A percentile compares a stretch with the other conserved stretches of the same genome.
phyloP scores from a whole-genome alignment of 2,797 vertebrate genomes.

The Myioborus miniatus region DNA sequence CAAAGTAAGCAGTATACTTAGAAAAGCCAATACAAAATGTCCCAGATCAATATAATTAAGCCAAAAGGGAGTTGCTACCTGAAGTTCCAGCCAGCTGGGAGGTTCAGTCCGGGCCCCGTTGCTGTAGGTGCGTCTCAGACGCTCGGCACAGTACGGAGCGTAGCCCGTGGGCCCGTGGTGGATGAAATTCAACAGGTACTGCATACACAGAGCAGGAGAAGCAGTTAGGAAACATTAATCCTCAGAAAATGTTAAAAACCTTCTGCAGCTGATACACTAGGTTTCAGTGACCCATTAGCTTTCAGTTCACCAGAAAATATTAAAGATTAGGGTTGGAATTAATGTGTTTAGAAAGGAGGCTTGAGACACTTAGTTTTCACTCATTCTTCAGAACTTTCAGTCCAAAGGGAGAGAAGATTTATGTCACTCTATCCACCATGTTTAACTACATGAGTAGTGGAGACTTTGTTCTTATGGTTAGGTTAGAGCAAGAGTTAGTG shows the following conservation, averaged over 20 bases:
- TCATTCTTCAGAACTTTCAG: background rate
- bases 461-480: background rate
- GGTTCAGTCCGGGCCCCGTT: slow-evolving; percentile 89
- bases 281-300: background rate
- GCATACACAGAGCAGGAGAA: background rate
- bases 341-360: background rate
- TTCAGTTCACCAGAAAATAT: background rate
- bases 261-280: background rate
- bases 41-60: background rate
- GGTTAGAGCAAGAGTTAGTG: background rate
- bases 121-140: slow-evolving; percentile 83
- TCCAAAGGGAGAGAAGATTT: background rate
- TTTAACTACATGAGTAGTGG: background rate
- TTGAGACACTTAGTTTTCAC: background rate
- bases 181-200: slow-evolving; percentile 95
- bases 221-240: background rate
- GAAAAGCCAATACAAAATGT: background rate
- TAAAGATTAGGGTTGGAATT: background rate
- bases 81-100: slow-evolving; percentile 92
- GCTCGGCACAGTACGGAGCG: slow-evolving; percentile 85
- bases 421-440: background rate
- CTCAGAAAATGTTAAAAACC: background rate
- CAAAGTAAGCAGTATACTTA: background rate
- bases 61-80: slow-evolving; percentile 77
- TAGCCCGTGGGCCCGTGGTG: slow-evolving; percentile 82